Percentiles rank a stretch among this genome's conserved stretches.
Conservation (phyloP, 2,888 invertebrate species). For the Polymixis lichenea region DNA sequence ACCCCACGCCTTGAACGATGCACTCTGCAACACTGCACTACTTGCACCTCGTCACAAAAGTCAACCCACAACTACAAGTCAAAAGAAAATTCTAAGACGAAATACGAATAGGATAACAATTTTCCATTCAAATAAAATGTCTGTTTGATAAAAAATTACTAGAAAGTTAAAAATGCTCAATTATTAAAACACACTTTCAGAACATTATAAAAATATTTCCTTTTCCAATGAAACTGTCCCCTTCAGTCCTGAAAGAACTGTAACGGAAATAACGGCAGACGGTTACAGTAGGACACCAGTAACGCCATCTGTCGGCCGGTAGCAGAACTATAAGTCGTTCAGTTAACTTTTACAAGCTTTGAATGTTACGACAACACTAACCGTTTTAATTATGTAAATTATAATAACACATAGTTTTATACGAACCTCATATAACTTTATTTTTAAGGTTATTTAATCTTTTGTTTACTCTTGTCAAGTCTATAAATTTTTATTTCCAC, state of each 20-base stretch:
- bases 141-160: background rate
- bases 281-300: slow-evolving; percentile 61
- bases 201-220: slow-evolving; percentile 9
- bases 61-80: background rate
- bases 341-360: slow-evolving; percentile 22
- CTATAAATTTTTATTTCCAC: slow-evolving; percentile 35
- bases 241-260: slow-evolving; percentile 39
- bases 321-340: slow-evolving; percentile 75
- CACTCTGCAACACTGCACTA: slow-evolving; percentile 63
- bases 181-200: background rate
- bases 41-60: slow-evolving; percentile 50
- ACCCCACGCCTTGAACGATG: slow-evolving; percentile 80
- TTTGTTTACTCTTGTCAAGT: slow-evolving; percentile 30
- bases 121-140: background rate
- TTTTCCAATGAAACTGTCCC: slow-evolving; percentile 34
- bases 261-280: slow-evolving; percentile 26
- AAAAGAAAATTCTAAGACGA: slow-evolving; percentile 10
- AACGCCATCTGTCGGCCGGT: slow-evolving; percentile 84
- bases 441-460: slow-evolving; percentile 43
- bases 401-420: slow-evolving; percentile 46
- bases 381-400: slow-evolving; percentile 56
- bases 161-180: fast-evolving
- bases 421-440: slow-evolving; percentile 24
- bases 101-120: background rate
- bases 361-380: slow-evolving; percentile 31